Conservation (phyloP, 2,888 invertebrate genomes). For the Drosophila infuscata region DNA sequence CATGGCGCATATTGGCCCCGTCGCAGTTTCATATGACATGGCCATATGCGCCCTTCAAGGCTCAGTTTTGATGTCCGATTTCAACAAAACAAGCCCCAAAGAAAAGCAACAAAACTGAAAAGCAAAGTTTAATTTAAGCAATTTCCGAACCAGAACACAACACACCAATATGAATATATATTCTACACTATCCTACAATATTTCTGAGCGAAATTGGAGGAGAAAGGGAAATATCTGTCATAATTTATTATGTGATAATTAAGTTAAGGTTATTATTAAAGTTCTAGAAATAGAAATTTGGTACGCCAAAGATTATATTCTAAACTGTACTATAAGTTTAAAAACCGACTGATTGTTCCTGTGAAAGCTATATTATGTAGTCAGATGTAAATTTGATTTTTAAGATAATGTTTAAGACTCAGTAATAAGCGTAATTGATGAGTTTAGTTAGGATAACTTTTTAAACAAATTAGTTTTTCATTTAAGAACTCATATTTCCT, state of each 20-base stretch:
- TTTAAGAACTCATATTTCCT: not conserved
- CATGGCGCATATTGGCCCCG: constrained; percentile 41
- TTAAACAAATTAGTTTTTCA: not conserved
- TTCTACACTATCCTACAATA: constrained; percentile 12
- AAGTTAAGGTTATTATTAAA: not conserved
- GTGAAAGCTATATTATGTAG: not conserved
- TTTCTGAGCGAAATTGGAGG: not conserved
- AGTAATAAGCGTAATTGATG: not conserved
- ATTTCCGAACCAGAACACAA: constrained; percentile 12
- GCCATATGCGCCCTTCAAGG: constrained; percentile 22
- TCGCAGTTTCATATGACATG: constrained; percentile 36
- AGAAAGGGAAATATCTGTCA: not conserved
- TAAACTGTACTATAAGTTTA: not conserved
- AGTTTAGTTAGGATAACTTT: not conserved
- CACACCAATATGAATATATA: not conserved
- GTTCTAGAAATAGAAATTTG: not conserved
- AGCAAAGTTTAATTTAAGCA: constrained; percentile 41
- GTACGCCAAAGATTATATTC: fast-evolving
- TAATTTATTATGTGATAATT: not conserved
- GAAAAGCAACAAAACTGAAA: constrained; percentile 20
- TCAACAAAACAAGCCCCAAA: constrained; percentile 1
- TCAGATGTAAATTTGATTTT: fast-evolving
- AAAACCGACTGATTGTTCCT: not conserved
- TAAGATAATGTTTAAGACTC: not conserved
- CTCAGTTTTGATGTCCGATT: constrained; percentile 6